Evolutionary conservation across 2,888 invertebrate genomes (phyloP), one percentile per base, ranked within the genome.

Genomic region (Andrena minutula): DNA sequence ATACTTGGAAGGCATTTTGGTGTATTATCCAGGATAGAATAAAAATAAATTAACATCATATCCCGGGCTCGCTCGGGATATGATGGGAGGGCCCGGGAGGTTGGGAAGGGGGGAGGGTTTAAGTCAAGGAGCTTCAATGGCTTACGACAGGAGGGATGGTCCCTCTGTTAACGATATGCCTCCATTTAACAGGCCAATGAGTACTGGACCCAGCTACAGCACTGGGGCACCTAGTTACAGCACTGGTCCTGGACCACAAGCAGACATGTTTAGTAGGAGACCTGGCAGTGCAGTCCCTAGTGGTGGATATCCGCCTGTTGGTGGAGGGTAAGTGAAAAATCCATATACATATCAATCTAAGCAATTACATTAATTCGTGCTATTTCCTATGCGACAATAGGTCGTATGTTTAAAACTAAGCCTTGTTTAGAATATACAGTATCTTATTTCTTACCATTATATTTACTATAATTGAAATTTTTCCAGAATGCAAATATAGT

Each of bases 231-330:
- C 93, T 49, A 93, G 89, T 85, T 94, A 94, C 86, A 93, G 90
- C 83, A 91, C 94, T 88, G 94, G 94, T 83, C 93, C 93, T 84
- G 93, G 93, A 83, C 92, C 93, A 72, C 94, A 93, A 89, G 89
- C 93, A 75, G 94, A 94, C 79, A 92, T 93, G 93, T 94, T 93
- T 84, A 94, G 93, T 88, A 91, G 94, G 90, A 92, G 94, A 90
- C 90, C 94, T 75, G 94, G 94, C 77, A 93, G 91, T 82, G 88
- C 93, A 51, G 93, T 93, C 70, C 90, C 93, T 82, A 92, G 92
- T 87, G 90, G 92, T 82, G 93, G 92, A 85, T 93, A 93, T 88
- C 93, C 93, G 86, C 92, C 93, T 82, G 93, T 92, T 70, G 90
- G 91, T 88, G 93, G 92, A 89, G 93, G 93, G 94, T 94, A 85